Evolutionary conservation across 2,797 vertebrate species (phyloP).

Genomic region (Rousettus madagascariensis): DNA sequence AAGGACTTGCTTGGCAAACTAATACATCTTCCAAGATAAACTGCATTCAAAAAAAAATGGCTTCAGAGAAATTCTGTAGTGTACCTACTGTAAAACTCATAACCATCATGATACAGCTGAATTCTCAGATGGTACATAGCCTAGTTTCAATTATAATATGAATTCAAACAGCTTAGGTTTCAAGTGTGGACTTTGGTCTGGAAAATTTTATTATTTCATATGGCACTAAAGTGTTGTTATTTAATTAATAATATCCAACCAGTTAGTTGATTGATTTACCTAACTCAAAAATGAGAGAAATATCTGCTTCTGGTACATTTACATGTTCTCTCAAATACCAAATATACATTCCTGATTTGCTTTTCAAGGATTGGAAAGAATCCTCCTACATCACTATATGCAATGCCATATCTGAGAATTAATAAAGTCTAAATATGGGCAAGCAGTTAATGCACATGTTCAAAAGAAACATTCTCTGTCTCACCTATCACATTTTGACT

Average conservation of each 20-base stretch:
- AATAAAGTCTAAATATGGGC: constrained; percentile 30
- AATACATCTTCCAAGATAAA: constrained; percentile 74
- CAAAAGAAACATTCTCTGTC: background rate
- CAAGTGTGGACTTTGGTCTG: background rate
- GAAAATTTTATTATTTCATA: constrained; percentile 11
- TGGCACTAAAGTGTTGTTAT: background rate
- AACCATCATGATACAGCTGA: constrained; percentile 53
- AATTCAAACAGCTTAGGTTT: constrained; percentile 43
- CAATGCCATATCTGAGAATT: background rate
- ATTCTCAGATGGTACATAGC: constrained; percentile 8
- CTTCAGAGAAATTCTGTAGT: constrained; percentile 54
- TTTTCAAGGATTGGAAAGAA: constrained; percentile 43
- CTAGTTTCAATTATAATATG: constrained; percentile 54
- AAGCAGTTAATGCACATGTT: constrained; percentile 7
- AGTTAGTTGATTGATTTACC: constrained; percentile 11
- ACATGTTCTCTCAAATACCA: background rate
- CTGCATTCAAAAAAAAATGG: constrained; percentile 58
- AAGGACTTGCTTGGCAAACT: constrained; percentile 69
- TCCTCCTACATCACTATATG: background rate
- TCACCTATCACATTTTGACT: background rate
- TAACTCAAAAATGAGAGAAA: constrained; percentile 46
- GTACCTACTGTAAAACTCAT: constrained; percentile 61
- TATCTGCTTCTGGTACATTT: background rate
- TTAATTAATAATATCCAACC: constrained; percentile 45
- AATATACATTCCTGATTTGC: constrained; percentile 22